These are phyloP conservation scores for Callosobruchus maculatus DNA, from an alignment of 2,888 invertebrate genomes.

Conservation along the genomic window DNA sequence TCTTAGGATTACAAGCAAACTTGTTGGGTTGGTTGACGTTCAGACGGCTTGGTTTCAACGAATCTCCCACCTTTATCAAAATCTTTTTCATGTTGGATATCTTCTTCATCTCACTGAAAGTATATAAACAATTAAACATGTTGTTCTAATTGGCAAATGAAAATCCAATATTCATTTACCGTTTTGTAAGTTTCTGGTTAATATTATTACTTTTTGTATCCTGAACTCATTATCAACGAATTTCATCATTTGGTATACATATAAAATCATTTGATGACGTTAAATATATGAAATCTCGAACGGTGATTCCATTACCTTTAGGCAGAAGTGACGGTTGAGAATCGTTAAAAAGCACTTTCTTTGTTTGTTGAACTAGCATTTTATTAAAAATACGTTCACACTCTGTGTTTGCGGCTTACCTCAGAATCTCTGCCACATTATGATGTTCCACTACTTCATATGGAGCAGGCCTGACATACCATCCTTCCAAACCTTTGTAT, in stretches of 20 bases:
- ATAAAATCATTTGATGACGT: too few species aligned
- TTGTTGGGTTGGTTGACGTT: constrained; percentile 40
- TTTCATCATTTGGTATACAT: too few species aligned
- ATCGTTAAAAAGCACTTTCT: too few species aligned
- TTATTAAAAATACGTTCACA: too few species aligned
- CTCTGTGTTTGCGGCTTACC: constrained; percentile 42
- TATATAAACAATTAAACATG: constrained; percentile 1
- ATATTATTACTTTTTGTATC: too few species aligned
- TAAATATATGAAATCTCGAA: too few species aligned
- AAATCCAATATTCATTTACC: background rate
- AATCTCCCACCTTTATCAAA: constrained; percentile 38
- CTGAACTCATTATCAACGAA: too few species aligned
- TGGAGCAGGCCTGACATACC: constrained; percentile 65
- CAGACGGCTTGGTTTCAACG: constrained; percentile 37
- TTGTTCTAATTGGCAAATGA: too few species aligned
- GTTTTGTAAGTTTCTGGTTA: too few species aligned
- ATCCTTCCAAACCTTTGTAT: constrained; percentile 59
- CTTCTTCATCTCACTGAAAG: constrained; percentile 33
- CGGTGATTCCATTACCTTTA: too few species aligned
- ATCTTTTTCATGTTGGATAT: constrained; percentile 39
- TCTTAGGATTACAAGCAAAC: constrained; percentile 41
- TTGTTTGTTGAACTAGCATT: too few species aligned
- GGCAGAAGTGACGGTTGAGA: too few species aligned
- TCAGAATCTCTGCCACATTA: constrained; percentile 67
- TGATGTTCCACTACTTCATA: constrained; percentile 61